Base-by-base conservation (phyloP, 2,113 vertebrate genomes). In the Rutilus rutilus region DNA sequence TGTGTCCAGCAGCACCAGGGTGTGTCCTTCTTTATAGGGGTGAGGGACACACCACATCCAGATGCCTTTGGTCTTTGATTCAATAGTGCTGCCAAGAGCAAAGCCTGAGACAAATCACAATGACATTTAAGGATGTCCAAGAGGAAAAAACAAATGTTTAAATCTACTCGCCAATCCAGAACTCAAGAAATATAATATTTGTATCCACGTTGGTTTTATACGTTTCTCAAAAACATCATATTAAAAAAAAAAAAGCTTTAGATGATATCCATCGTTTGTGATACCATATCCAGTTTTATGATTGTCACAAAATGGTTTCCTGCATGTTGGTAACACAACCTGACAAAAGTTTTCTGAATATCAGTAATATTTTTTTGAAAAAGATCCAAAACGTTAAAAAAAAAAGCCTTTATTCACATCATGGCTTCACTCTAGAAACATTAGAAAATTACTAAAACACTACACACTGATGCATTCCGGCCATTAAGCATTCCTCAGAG, bases 21-120 rank as follows among this genome's bases (percentile, higher is more conserved):
- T 89, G 76, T 89, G 86, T 69, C 65, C 86, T 42, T n/a, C 0
- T 76, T 85, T 85, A 27, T 0, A 2, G 12, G 86, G 86, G 54
- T 87, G 88, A 69, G 86, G 90, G 23, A 94, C 86, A 86, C 92
- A 93, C 93, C 93, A 95, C 79, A 90, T 89, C 90, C 90, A 90
- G 87, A 90, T 89, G 17, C 90, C 90, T 81, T 90, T 90, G 33
- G 93, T 95, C 60, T 95, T 90, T 59, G 93, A 91, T 62, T 94
- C 92, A 25, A 94, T 89, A 0, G 93, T 94, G 87, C 45, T 79
- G 17, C 86, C 88, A 4, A 89, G 65, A 60, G 86, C 88, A 87
- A 89, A 89, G 15, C 88, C 88, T 89, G 25, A 73, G 57, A 71
- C 39, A 0, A 25, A 85, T 15, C 73, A 87, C 2, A 73, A n/a